phyloP scores from a whole-genome alignment of 2,888 invertebrate species.

The Nomada hirtipes region DNA sequence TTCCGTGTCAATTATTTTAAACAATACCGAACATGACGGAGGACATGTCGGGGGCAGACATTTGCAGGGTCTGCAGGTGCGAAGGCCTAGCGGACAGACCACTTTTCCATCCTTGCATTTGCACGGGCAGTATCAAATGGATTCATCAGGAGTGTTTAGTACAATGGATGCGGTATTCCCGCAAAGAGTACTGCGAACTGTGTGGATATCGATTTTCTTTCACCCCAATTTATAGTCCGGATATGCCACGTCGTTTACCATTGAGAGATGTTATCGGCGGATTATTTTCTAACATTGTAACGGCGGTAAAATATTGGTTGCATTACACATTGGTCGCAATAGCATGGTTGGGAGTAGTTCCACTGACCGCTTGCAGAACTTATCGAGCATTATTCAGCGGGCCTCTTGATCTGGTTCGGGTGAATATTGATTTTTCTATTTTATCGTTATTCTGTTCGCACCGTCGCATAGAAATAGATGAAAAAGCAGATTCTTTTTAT shows the following conservation, averaged over 20 bases:
- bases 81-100: slow-evolving; percentile 97
- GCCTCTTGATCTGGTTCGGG: slow-evolving; percentile 91
- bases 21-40: slow-evolving; percentile 83
- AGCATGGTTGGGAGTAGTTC: slow-evolving; percentile 99
- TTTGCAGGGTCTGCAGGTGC: slow-evolving; percentile 98
- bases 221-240: slow-evolving; percentile 99
- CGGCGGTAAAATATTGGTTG: slow-evolving; percentile 98
- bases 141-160: slow-evolving; percentile 99
- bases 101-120: slow-evolving; percentile 98
- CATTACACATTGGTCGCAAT: slow-evolving; percentile 98
- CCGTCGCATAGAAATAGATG: no score
- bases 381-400: slow-evolving; percentile 97
- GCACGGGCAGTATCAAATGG: slow-evolving; percentile 99
- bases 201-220: slow-evolving; percentile 99
- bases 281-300: slow-evolving; percentile 93
- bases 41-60: slow-evolving; percentile 90
- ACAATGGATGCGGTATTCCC: slow-evolving; percentile 99
- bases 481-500: slow-evolving; percentile 4
- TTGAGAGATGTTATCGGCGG: slow-evolving; percentile 96
- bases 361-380: slow-evolving; percentile 97
- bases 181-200: slow-evolving; percentile 99
- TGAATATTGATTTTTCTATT: slow-evolving; percentile 55
- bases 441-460: background rate
- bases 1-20: slow-evolving; percentile 8
- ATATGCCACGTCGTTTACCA: slow-evolving; percentile 99